phyloP scores from a whole-genome alignment of 2,888 invertebrate genomes.

The Drosophila fungiperda region DNA sequence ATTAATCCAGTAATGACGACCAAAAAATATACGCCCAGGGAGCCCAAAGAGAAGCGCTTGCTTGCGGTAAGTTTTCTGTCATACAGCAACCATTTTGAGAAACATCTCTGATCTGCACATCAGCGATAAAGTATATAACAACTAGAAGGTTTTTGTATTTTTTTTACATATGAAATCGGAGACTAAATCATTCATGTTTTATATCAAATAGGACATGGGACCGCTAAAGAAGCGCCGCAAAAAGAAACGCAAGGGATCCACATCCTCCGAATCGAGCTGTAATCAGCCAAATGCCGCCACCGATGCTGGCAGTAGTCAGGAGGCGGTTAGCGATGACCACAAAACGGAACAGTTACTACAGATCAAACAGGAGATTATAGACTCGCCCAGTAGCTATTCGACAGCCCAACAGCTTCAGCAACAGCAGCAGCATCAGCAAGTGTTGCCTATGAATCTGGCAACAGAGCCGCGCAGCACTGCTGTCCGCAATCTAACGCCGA shows the following conservation, averaged over 20 bases:
- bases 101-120: background rate
- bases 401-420: constrained; percentile 42
- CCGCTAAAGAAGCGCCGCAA: constrained; percentile 84
- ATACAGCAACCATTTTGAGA: background rate
- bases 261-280: constrained; percentile 84
- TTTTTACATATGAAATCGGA: background rate
- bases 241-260: constrained; percentile 84
- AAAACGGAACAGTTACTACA: constrained; percentile 65
- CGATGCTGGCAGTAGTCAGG: constrained; percentile 72
- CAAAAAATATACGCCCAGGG: constrained; percentile 89
- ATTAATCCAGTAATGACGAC: constrained; percentile 72
- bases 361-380: constrained; percentile 83
- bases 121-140: background rate
- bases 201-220: constrained; percentile 78
- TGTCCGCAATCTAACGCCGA: constrained; percentile 82
- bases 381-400: constrained; percentile 74
- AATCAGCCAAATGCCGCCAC: constrained; percentile 65
- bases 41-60: constrained; percentile 87
- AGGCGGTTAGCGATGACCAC: constrained; percentile 61
- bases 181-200: background rate
- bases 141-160: background rate
- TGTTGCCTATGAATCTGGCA: constrained; percentile 84
- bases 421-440: constrained; percentile 74
- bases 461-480: constrained; percentile 72
- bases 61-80: constrained; percentile 73